phyloP scores from a whole-genome alignment of 2,113 vertebrate species.

The Carassius auratus region DNA sequence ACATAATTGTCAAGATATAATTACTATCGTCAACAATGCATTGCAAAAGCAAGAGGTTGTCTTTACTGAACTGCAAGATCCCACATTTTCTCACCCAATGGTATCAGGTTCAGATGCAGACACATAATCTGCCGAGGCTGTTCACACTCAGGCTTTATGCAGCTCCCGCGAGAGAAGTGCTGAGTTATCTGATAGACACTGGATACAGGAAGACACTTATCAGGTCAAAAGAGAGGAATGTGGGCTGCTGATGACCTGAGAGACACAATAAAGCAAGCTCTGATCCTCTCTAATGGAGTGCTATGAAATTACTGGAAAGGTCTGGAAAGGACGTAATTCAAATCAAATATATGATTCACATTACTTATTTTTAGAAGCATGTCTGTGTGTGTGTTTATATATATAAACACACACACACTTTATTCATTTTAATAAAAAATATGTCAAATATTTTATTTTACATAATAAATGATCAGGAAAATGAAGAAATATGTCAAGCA shows the following conservation, averaged over 20 bases:
- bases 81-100: slow-evolving; percentile 29
- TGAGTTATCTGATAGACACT: slow-evolving; percentile 50
- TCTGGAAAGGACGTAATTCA: neutral
- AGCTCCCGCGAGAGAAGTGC: slow-evolving; percentile 46
- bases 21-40: neutral
- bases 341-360: neutral
- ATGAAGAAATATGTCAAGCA: neutral
- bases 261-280: slow-evolving; percentile 15
- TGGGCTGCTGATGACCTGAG: neutral
- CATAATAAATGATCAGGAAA: neutral
- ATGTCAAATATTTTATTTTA: neutral
- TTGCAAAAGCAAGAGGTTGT: slow-evolving; percentile 7
- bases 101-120: slow-evolving; percentile 49
- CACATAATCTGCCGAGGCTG: slow-evolving; percentile 38
- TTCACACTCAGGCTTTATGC: slow-evolving; percentile 28
- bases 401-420: neutral
- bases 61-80: slow-evolving; percentile 11
- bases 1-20: neutral
- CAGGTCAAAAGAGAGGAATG: slow-evolving; percentile 50
- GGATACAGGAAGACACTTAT: slow-evolving; percentile 54
- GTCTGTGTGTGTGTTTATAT: too few relatives aligned
- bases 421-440: neutral
- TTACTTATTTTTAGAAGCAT: neutral
- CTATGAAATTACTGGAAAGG: slow-evolving; percentile 14
- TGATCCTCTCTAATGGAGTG: slow-evolving; percentile 38